Evolutionary conservation across 2,888 invertebrate genomes (phyloP), one percentile per base, ranked within the genome.

Genomic region (Drosophila borealis): DNA sequence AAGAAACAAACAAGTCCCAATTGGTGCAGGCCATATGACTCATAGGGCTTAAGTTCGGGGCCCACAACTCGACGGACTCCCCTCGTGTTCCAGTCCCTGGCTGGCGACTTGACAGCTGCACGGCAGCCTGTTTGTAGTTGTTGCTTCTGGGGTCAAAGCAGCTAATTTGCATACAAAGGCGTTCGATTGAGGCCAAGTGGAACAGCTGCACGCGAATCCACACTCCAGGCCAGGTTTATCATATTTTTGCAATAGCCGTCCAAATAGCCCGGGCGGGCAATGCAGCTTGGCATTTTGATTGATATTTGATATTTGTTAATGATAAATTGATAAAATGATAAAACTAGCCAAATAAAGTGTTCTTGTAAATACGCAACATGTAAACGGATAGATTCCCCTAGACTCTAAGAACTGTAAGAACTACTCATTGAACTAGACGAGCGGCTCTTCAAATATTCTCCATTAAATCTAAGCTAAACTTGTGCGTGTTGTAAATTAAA

Each of bases 161-260:
- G 49, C 84, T 87, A 55, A 87, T 87, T 87, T 87, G 89, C 86
- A 87, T 87, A 87, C 89, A 87, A 87, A 80, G 80, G 75, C 78
- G 67, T 69, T 78, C 81, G 74, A 85, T 82, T 82, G 79, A 80
- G 80, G 70, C 71, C 74, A 75, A 78, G 62, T 57, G 64, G 48
- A 79, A 69, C 78, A 77, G 70, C 66, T 78, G 80, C 67, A 70
- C 70, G 69, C 67, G 17, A 66, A 49, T 14, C 39, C 34, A 29
- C 36, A 61, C 46, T 41, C 45, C 25, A 44, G 46, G 64, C 57
- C 46, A 56, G 11, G 34, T 25, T 57, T 75, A 56, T 73, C 72
- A 51, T 69, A 41, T 63, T 62, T 65, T 54, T 34, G 50, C 56
- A 54, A 70, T 68, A 70, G 66, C 81, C 66, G 81, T 77, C 78